These are phyloP conservation scores for Enteromius radiatus DNA, from an alignment of 2,797 vertebrate species.

Conservation along the genomic window DNA sequence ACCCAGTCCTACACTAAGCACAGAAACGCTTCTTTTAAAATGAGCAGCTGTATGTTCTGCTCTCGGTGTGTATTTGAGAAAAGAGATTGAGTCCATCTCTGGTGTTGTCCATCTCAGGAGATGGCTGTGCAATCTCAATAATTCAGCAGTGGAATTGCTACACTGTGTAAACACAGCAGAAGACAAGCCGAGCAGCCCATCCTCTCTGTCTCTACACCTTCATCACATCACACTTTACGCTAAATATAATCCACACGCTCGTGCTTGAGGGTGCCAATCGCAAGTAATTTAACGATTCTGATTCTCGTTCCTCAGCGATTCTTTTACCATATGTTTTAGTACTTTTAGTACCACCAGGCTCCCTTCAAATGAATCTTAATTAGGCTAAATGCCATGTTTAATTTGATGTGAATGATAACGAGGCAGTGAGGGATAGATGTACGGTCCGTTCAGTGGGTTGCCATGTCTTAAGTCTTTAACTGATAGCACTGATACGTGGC, in stretches of 20 bases:
- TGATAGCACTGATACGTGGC: too few relatives aligned
- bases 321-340: neutral
- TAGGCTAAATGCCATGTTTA: conserved; percentile 13
- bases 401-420: neutral
- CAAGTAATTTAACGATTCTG: conserved; percentile 3
- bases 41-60: conserved; percentile 14
- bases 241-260: conserved; percentile 7
- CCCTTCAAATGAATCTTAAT: neutral
- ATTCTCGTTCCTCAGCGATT: neutral
- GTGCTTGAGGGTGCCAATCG: neutral
- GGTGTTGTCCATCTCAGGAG: conserved; percentile 44
- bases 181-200: conserved; percentile 50
- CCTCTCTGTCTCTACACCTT: conserved; percentile 35
- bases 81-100: conserved; percentile 48
- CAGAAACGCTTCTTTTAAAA: conserved; percentile 24
- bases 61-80: conserved; percentile 41
- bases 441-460: neutral
- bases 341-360: neutral
- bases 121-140: conserved; percentile 56
- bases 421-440: conserved; percentile 9
- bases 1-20: neutral
- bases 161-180: conserved; percentile 60
- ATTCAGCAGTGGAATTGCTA: conserved; percentile 61
- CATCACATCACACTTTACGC: conserved; percentile 25
- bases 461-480: neutral